phyloP scores from a whole-genome alignment of 1,140 invertebrate species.

The Drosophila fuyamai region DNA sequence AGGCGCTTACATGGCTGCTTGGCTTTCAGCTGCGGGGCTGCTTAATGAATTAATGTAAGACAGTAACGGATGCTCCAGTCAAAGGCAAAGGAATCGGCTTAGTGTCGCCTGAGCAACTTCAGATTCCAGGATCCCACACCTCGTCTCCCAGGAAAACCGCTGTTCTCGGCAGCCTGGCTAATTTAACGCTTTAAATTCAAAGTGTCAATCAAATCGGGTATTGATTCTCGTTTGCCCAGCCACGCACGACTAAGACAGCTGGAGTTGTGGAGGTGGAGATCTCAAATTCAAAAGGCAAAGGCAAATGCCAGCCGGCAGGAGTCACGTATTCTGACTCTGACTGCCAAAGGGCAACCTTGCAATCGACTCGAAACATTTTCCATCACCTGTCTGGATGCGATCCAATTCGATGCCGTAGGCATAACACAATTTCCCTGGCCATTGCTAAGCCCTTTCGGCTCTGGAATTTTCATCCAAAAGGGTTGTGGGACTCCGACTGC shows the following conservation, averaged over 20 bases:
- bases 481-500: constrained; percentile 2
- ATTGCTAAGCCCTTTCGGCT: constrained; percentile 48
- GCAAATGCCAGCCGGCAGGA: constrained; percentile 46
- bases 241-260: constrained; percentile 30
- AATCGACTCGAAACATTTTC: constrained; percentile 50
- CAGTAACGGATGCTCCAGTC: constrained; percentile 6
- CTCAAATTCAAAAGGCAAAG: constrained; percentile 1
- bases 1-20: constrained; percentile 21
- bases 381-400: constrained; percentile 63
- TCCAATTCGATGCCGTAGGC: constrained; percentile 45
- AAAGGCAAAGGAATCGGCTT: constrained; percentile 23
- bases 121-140: constrained; percentile 6
- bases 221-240: constrained; percentile 64
- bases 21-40: constrained; percentile 7
- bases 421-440: constrained; percentile 66
- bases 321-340: constrained; percentile 65
- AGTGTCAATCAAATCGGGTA: constrained; percentile 75
- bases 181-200: constrained; percentile 66
- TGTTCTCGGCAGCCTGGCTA: constrained; percentile 16
- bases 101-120: constrained; percentile 1
- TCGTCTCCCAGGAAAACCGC: constrained; percentile 8
- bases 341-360: constrained; percentile 49
- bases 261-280: not conserved
- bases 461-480: constrained; percentile 30
- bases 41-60: constrained; percentile 66